These are phyloP conservation scores for Syritta pipiens DNA, from an alignment of 2,888 invertebrate species.

Conservation along the genomic window DNA sequence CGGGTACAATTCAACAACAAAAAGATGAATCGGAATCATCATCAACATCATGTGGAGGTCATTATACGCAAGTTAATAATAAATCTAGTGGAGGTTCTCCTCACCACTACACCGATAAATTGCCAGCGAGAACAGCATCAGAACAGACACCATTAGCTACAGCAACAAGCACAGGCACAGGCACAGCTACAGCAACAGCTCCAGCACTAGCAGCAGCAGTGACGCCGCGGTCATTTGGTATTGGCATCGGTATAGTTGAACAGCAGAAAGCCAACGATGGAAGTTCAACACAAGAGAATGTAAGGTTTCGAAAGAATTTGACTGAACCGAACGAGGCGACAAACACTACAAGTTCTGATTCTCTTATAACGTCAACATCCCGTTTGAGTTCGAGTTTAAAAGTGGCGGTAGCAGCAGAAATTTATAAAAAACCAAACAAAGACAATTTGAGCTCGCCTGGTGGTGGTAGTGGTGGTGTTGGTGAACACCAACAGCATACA, in stretches of 20 bases:
- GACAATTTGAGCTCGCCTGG: too few relatives aligned
- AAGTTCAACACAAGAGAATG: slow-evolving; percentile 53
- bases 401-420: slow-evolving; percentile 54
- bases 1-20: slow-evolving; percentile 38
- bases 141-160: too few relatives aligned
- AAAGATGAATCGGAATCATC: slow-evolving; percentile 42
- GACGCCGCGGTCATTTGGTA: slow-evolving; percentile 37
- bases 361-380: slow-evolving; percentile 54
- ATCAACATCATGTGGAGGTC: slow-evolving; percentile 63
- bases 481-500: slow-evolving; percentile 43
- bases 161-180: slow-evolving; percentile 31
- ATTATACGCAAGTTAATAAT: slow-evolving; percentile 65
- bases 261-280: slow-evolving; percentile 38
- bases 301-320: slow-evolving; percentile 56
- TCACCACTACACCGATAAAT: slow-evolving; percentile 54
- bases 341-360: slow-evolving; percentile 57
- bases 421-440: slow-evolving; percentile 59
- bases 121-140: slow-evolving; percentile 40
- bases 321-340: slow-evolving; percentile 44
- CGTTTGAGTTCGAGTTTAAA: slow-evolving; percentile 58
- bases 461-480: slow-evolving; percentile 40
- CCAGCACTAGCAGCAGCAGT: slow-evolving; percentile 20
- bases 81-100: slow-evolving; percentile 54
- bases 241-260: slow-evolving; percentile 45
- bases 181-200: too few relatives aligned